A percentile compares a stretch with the other conserved stretches of the same genome.
phyloP scores from a whole-genome alignment of 2,113 vertebrate genomes.

The Carlito syrichta region DNA sequence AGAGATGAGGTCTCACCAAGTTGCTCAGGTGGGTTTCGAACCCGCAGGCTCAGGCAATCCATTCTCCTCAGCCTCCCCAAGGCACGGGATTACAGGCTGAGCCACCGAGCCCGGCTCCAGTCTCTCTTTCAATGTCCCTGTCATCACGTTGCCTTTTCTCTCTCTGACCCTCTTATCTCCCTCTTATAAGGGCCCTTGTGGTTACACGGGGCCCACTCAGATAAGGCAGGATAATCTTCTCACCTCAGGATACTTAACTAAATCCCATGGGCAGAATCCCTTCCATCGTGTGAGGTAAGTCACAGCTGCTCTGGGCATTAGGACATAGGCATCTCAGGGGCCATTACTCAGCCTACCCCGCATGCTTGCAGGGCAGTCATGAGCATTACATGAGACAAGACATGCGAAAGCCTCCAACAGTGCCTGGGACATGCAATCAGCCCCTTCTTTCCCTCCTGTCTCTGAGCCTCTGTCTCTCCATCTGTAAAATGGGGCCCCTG shows the following conservation, averaged over 20 bases:
- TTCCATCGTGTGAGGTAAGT: neutral
- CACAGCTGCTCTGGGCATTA: neutral
- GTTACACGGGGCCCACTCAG: neutral
- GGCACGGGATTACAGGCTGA: too few relatives aligned
- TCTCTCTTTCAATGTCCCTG: neutral
- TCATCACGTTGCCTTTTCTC: neutral
- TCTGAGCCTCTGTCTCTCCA: neutral
- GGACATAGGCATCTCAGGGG: neutral
- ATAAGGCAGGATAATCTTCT: neutral
- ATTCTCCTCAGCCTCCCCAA: too few relatives aligned
- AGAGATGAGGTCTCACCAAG: too few relatives aligned
- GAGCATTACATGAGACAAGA: neutral
- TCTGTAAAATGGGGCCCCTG: neutral
- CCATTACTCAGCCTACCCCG: neutral
- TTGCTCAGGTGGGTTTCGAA: too few relatives aligned
- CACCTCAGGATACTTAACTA: neutral
- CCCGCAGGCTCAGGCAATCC: too few relatives aligned
- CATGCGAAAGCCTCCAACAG: neutral
- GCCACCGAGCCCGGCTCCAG: too few relatives aligned
- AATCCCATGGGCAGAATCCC: neutral
- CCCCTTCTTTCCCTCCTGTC: neutral
- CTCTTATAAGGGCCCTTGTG: neutral
- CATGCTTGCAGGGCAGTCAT: neutral
- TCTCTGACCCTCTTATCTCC: neutral
- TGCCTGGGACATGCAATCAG: neutral